These are phyloP conservation scores for Cheilosia vernalis DNA, from an alignment of 2,888 invertebrate genomes.

Conservation along the genomic window DNA sequence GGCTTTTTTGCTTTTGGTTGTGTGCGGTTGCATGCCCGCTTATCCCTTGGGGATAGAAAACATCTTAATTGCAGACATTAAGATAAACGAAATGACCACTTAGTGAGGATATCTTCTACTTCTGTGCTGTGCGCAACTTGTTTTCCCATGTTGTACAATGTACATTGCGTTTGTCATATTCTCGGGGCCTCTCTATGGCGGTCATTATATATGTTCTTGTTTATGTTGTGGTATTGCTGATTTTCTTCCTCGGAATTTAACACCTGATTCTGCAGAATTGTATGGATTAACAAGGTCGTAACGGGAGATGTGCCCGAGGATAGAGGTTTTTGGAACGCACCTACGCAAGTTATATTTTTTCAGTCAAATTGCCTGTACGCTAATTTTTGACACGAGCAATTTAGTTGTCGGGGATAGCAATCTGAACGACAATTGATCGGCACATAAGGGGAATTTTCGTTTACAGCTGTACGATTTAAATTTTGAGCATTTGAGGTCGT, in stretches of 20 bases:
- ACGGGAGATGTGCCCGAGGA: background rate
- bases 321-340: background rate
- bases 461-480: too few relatives aligned
- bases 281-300: constrained; percentile 27
- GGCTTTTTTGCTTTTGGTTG: constrained; percentile 14
- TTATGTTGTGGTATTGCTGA: constrained; percentile 43
- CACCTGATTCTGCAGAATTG: constrained; percentile 29
- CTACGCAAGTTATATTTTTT: too few relatives aligned
- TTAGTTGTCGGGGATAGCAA: too few relatives aligned
- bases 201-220: constrained; percentile 50
- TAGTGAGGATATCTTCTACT: constrained; percentile 33
- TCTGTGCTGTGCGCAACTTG: constrained; percentile 30
- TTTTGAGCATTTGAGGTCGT: too few relatives aligned
- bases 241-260: constrained; percentile 35
- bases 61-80: constrained; percentile 70
- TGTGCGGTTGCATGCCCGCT: background rate
- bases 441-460: too few relatives aligned
- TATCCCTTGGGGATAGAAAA: constrained; percentile 33
- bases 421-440: too few relatives aligned
- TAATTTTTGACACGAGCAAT: too few relatives aligned
- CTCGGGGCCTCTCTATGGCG: constrained; percentile 11
- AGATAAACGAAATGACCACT: constrained; percentile 66
- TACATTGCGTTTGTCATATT: constrained; percentile 27
- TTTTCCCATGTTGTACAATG: constrained; percentile 38
- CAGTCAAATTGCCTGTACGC: too few relatives aligned